A percentile compares a stretch with the other conserved stretches of the same genome.
Conservation (phyloP, 2,797 vertebrate genomes). For the Paguma larvata region DNA sequence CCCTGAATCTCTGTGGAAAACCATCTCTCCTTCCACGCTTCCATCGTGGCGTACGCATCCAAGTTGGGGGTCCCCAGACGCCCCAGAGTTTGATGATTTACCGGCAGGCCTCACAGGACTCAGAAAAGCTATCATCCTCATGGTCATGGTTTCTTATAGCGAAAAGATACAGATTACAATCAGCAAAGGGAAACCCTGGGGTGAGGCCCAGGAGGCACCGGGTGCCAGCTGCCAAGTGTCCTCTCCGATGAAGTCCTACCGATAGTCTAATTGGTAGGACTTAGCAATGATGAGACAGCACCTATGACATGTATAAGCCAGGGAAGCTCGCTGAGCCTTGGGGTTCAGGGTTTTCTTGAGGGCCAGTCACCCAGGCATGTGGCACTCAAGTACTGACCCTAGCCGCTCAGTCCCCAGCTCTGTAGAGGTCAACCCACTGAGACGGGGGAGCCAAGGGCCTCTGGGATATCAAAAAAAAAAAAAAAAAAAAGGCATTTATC, state of each 20-base stretch:
- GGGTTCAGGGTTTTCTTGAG: background rate
- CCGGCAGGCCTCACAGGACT: background rate
- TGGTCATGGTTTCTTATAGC: background rate
- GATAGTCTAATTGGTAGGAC: no score
- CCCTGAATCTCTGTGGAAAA: background rate
- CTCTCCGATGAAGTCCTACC: background rate
- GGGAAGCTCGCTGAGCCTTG: background rate
- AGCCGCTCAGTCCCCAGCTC: background rate
- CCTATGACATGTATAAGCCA: rapidly evolving
- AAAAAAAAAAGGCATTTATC: background rate
- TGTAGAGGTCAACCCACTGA: background rate
- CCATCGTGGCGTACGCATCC: background rate
- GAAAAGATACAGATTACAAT: background rate
- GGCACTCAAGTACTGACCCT: background rate
- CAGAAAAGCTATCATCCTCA: background rate
- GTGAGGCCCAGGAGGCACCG: background rate
- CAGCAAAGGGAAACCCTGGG: background rate
- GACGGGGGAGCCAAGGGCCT: background rate
- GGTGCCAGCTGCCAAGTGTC: background rate
- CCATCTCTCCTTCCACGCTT: background rate
- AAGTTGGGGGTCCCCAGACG: background rate
- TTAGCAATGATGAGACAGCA: background rate
- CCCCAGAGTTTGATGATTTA: background rate
- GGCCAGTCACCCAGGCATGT: background rate
- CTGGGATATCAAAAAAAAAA: background rate